Base-by-base conservation (phyloP, 2,888 invertebrate species). In the Drosophila diplacantha region DNA sequence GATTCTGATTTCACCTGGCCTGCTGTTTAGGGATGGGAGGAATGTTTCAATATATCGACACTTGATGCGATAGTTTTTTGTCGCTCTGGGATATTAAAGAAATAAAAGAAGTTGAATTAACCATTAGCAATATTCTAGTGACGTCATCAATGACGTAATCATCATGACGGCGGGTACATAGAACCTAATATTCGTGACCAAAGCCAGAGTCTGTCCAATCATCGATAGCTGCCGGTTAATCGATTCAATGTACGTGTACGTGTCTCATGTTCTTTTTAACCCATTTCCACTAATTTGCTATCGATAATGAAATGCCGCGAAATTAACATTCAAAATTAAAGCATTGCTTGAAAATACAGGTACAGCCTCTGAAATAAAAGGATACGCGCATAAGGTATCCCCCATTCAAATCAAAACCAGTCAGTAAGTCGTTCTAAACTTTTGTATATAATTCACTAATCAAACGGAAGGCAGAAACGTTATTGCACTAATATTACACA, bases 1-100 rank as follows among this genome's bases (percentile, higher is more conserved):
- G 59, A 58, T 59, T 57, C 58, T 43, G 58, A 58, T 59, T 58
- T 59, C 60, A 59, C 29, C 44, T 54, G 55, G 55, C 53, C 54
- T 53, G 53, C 53, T 54, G 35, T 18, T 44, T 20, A 18, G 44
- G 9, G 29, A 46, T 20, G 44, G 9, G 14, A 31, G 3, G 14
- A 39, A 14, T 14, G 8, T 6, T 5, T 22, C 39, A 2, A 39
- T 22, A 39, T 20, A 39, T 39, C 22, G 16, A 2, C 16, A 16
- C 9, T 35, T 35, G 3, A 9, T 16, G 35, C 16, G 38, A 39
- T 39, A 20, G 39, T 22, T 22, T 20, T 7, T 22, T 14, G 39
- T 22, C 0, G 39, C 14, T 22, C 8, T 14, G 20, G 0, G 8
- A 39, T 14, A 8, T 39, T 14, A 0, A 14, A 14, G 7, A 39